Evolutionary conservation across 2,113 vertebrate genomes (phyloP), one percentile per base, ranked within the genome.

Genomic region (Lepisosteus osseus): DNA sequence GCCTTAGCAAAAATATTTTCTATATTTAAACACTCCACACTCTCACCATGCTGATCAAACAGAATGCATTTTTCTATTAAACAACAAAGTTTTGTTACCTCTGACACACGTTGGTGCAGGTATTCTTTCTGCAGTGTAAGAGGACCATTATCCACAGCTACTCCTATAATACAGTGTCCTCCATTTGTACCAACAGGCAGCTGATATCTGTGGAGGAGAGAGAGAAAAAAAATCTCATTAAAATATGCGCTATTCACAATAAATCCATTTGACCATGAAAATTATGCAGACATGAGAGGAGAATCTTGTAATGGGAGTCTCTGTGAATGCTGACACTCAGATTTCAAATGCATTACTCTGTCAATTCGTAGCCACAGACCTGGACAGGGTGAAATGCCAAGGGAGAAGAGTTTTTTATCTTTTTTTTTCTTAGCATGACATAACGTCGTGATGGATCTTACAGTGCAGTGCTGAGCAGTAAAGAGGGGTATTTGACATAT

Each of bases 161-260:
- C 89, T 93, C 95, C 90, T 89, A 94, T 90, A 87, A 91, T 74
- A 79, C 92, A 96, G 40, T 80, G 78, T 66, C 87, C 81, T 76
- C 77, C 81, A 71, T 86, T 79, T 84, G 74, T 89, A 79, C 78
- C 83, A 77, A 76, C 78, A 71, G 93, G 88, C 69, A 94, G 77
- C 72, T 77, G 69, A 75, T 93, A 96, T 85, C 95, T 95, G 81
- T 78, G 6, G 57, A 78, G 7, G 9, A 12, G 65, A 86, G 89
- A 78, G 77, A 84, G 89, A 82, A 40, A 80, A 66, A 87, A 85
- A 72, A 83, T 66, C 62, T 75, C 65, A 65, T 82, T 84, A 86
- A 66, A 80, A 66, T 77, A 80, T 86, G 57, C 66, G 45, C 74
- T 79, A 76, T 76, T 87, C 81, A 84, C 73, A 85, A 84, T 81